Percentiles rank a stretch among this genome's conserved stretches.
Evolutionary conservation across 2,113 vertebrate species (phyloP).

Genomic region (Malurus elegans): DNA sequence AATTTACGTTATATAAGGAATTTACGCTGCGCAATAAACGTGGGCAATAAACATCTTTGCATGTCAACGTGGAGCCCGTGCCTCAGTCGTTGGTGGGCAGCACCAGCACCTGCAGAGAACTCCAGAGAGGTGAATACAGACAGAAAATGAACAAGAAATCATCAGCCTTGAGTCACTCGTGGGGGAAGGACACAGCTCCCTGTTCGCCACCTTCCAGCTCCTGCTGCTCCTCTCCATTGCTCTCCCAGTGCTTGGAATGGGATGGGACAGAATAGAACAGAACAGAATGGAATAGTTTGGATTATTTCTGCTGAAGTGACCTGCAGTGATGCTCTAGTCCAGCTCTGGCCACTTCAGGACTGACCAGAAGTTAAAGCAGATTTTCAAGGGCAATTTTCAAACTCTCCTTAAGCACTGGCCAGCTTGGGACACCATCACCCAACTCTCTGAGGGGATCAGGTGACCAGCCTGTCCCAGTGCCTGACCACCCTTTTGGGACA

Average conservation of each 20-base stretch:
- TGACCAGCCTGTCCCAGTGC: not conserved
- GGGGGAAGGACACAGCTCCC: not conserved
- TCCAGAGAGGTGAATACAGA: not conserved
- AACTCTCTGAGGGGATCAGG: not conserved
- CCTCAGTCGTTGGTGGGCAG: accelerated
- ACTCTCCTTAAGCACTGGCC: not conserved
- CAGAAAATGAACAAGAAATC: not conserved
- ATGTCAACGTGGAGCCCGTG: too few relatives aligned
- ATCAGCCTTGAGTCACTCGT: accelerated
- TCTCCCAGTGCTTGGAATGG: not conserved
- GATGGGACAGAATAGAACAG: not conserved
- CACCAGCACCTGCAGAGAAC: not conserved
- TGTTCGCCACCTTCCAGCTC: not conserved
- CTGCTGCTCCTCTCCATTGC: not conserved
- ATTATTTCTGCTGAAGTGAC: not conserved
- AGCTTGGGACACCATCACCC: accelerated
- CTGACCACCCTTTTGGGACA: not conserved
- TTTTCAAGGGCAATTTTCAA: not conserved
- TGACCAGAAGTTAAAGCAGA: not conserved
- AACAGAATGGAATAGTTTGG: too few relatives aligned
- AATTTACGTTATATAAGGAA: too few relatives aligned
- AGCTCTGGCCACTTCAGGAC: not conserved
- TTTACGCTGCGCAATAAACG: too few relatives aligned
- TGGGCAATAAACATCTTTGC: too few relatives aligned
- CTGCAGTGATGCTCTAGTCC: not conserved